These are phyloP conservation scores for Gadopsis bispinosus DNA, from an alignment of 2,797 vertebrate species.

Conservation along the genomic window DNA sequence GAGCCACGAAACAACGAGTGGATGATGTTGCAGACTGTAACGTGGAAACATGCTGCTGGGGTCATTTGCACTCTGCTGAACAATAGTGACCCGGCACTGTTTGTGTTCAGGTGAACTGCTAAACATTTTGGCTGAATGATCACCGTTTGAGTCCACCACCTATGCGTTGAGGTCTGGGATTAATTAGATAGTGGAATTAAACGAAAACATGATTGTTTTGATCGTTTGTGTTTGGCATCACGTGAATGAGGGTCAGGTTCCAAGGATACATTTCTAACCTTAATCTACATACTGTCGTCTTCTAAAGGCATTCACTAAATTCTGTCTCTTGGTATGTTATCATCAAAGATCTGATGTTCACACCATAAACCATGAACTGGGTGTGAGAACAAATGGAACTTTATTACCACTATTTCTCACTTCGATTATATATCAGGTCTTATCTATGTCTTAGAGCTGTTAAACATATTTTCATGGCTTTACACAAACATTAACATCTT, in stretches of 20 bases:
- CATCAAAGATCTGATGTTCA: not conserved
- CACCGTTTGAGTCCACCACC: constrained; percentile 18
- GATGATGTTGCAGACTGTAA: not conserved
- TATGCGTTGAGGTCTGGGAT: not conserved
- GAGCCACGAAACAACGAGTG: not conserved
- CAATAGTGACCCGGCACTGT: constrained; percentile 22
- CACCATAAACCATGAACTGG: not conserved
- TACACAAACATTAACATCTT: constrained; percentile 35
- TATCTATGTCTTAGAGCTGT: constrained; percentile 10
- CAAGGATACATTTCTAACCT: not conserved
- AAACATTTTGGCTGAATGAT: constrained; percentile 17
- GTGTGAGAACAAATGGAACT: constrained; percentile 5
- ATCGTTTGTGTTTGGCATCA: not conserved
- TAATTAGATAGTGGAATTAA: not conserved
- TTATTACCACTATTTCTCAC: not conserved
- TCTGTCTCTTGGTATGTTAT: not conserved
- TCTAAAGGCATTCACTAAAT: not conserved
- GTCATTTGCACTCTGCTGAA: constrained; percentile 39
- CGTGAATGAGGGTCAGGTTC: not conserved
- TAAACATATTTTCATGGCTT: constrained; percentile 26
- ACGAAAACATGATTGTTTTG: constrained; percentile 4
- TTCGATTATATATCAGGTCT: constrained; percentile 9
- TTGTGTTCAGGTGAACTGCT: constrained; percentile 25
- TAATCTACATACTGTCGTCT: not conserved
- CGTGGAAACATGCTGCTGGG: constrained; percentile 20